Evolutionary conservation across 2,888 invertebrate genomes (phyloP).

Genomic region (Drosophila nr. perissopoda): DNA sequence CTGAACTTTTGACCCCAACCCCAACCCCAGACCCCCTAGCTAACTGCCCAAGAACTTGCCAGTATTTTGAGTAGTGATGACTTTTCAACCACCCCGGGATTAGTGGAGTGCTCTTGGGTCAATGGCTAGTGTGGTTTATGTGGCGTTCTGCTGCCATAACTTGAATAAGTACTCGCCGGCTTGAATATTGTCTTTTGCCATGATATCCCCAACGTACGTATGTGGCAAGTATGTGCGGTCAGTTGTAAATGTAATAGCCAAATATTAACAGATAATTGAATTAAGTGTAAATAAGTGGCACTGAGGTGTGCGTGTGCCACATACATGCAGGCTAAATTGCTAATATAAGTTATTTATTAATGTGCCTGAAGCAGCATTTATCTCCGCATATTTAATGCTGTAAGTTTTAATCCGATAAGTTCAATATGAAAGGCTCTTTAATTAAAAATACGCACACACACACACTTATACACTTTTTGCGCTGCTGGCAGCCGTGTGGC

Average conservation of each 20-base stretch:
- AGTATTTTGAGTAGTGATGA: conserved; percentile 6
- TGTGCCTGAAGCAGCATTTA: conserved; percentile 1
- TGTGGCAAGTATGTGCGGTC: conserved; percentile 1
- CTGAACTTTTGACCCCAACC: conserved; percentile 51
- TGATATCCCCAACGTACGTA: conserved; percentile 18
- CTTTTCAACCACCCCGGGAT: conserved; percentile 39
- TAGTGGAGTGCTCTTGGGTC: conserved; percentile 17
- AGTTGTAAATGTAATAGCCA: conserved; percentile 59
- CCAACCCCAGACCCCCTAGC: neutral
- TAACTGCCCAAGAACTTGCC: neutral
- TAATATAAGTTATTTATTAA: conserved; percentile 27
- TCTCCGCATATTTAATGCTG: conserved; percentile 31
- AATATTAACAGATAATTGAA: conserved; percentile 81
- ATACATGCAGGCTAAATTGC: conserved; percentile 24
- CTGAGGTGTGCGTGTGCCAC: conserved; percentile 29
- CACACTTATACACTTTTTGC: conserved; percentile 19
- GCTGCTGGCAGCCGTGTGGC: conserved; percentile 51
- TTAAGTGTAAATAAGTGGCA: conserved; percentile 71
- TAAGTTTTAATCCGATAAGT: conserved; percentile 37
- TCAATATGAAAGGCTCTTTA: conserved; percentile 50
- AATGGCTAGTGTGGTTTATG: conserved; percentile 50
- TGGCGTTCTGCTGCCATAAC: conserved; percentile 33
- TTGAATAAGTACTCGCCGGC: conserved; percentile 32
- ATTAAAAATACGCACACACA: conserved; percentile 57
- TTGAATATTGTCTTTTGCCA: conserved; percentile 34